Base-by-base conservation (phyloP, 1,140 invertebrate species). In the Drosophila sulfurigaster region DNA sequence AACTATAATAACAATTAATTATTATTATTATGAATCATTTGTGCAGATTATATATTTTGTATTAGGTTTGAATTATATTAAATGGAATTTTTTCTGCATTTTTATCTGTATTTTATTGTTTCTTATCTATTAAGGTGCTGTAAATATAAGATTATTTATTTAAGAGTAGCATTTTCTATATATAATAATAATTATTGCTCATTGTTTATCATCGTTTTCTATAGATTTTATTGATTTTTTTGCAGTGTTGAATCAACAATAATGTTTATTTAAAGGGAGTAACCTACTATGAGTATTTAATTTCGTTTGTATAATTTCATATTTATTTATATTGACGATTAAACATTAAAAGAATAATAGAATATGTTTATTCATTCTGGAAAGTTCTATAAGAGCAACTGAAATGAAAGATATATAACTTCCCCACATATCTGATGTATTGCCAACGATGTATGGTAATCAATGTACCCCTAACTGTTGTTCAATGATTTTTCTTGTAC, bases 381-480 rank as follows among this genome's bases (percentile, higher is more conserved):
- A 8, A 10, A 3, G 10, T 38, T 13, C 41, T 43, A 5, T 13
- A n/a, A 7, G 35, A 35, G 3, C 32, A 35, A 35, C 7, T 35
- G 5, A 35, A n/a, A 3, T n/a, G 11, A 41, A 3, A 41, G 11
- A 43, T 1, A 13, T 1, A 43, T 43, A 13, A 43, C 0, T 13
- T 43, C 3, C 41, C 41, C 41, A 43, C n/a, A 43, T n/a, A n/a
- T 4, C n/a, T 7, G 6, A 58, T 32, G 13, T n/a, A n/a, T 28
- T 28, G 11, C 35, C n/a, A 54, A 52, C 5, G 3, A 10, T 8
- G 8, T n/a, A 10, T 25, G 30, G 10, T 51, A 66, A 52, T 43
- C 62, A 30, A 74, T 54, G 68, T 67, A 25, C 57, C 35, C 48
- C 11, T 41, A 54, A 63, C 45, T 70, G 32, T 58, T 51, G 49